phyloP scores from a whole-genome alignment of 92 coral and sea anemone genomes.

The Siderastrea siderea region DNA sequence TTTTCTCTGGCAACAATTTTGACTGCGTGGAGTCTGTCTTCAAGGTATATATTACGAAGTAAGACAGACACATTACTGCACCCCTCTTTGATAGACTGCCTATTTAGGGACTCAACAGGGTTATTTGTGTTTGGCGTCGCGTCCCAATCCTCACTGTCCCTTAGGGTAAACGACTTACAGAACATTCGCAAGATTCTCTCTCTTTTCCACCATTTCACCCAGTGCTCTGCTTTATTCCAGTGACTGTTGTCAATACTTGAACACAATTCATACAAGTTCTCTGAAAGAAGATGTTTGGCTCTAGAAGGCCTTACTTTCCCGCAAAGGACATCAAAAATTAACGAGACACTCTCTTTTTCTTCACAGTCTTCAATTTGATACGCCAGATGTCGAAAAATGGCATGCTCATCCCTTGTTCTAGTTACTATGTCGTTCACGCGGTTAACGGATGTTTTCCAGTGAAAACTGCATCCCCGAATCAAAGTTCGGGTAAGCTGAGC shows the following conservation, averaged over 20 bases:
- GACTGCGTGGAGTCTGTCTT: constrained; percentile 44
- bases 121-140: constrained; percentile 55
- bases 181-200: constrained; percentile 46
- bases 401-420: constrained; percentile 10
- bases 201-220: constrained; percentile 70
- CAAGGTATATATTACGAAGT: constrained; percentile 32
- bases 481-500: not conserved
- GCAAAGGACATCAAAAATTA: constrained; percentile 32
- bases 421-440: constrained; percentile 36
- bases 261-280: not conserved
- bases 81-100: constrained; percentile 49
- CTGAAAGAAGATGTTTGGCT: constrained; percentile 13
- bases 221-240: constrained; percentile 46
- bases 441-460: constrained; percentile 56
- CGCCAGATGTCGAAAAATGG: not conserved
- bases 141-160: constrained; percentile 67
- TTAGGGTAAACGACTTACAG: constrained; percentile 43
- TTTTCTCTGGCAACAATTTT: constrained; percentile 12
- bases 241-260: constrained; percentile 5
- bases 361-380: constrained; percentile 23
- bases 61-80: constrained; percentile 42
- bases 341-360: not conserved
- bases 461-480: constrained; percentile 52
- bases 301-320: not conserved
- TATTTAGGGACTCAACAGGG: constrained; percentile 65